Evolutionary conservation across 2,797 vertebrate genomes (phyloP), one percentile per base, ranked within the genome.

Genomic region (Allobates femoralis): DNA sequence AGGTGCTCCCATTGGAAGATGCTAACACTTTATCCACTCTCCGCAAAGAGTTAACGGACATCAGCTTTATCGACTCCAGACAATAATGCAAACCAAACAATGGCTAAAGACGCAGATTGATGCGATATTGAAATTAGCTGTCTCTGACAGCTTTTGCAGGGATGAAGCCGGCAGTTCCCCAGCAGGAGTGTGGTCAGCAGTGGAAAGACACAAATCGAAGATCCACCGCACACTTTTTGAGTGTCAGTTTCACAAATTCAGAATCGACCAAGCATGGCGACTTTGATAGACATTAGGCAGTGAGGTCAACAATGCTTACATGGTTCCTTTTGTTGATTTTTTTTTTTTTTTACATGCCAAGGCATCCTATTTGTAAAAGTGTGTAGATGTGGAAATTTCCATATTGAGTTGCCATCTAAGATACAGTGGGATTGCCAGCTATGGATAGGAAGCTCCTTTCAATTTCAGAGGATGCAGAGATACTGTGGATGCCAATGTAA

Each of bases 321-420:
- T 18, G 86, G 90, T 92, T 92, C 87, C 90, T 85, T 91, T 87
- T 89, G 94, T 96, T 94, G 91, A 94, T 96, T 96, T 96, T 96
- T 95, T 93, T 91, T 92, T 96, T 95, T 93, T 91, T 95, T 93
- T 92, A 93, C 91, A 85, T 92, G 93, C 89, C 89, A 91, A 85
- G 89, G 88, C 86, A 90, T 90, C 84, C 91, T 71, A 76, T 94
- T 93, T 91, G 87, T 91, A 91, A 90, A 90, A 90, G 90, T 92
- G 74, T 86, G 82, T 73, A 90, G 88, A 89, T 85, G 88, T 88
- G 89, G 83, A 32, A 83, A 92, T 94, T 93, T 94, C 88, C 91
- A 92, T 93, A 92, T 92, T 93, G 91, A 91, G 92, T 94, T 94
- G 93, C 91, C 84, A 92, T 93, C 83, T 88, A 88, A 90, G 88